These are phyloP conservation scores for Bufo bufo DNA, from an alignment of 2,113 vertebrate genomes.

Conservation along the genomic window DNA sequence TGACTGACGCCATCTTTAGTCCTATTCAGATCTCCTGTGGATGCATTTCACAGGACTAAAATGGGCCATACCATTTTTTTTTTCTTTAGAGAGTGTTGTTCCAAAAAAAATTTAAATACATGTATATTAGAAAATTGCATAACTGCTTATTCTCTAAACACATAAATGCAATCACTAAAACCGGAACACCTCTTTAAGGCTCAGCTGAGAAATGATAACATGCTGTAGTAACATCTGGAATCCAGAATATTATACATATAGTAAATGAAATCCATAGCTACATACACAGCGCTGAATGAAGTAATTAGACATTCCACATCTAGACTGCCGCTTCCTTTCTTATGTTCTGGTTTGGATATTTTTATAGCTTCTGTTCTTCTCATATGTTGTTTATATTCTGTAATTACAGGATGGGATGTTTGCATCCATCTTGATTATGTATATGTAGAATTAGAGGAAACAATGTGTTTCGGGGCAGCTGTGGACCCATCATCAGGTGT, in stretches of 20 bases:
- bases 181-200: no score
- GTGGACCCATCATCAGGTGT: neutral
- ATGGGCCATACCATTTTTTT: no score
- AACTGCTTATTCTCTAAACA: no score
- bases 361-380: conserved; percentile 18
- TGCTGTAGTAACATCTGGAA: conserved; percentile 43
- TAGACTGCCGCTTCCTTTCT: neutral
- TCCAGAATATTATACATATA: conserved; percentile 21
- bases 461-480: neutral
- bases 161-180: no score
- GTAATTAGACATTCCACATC: conserved; percentile 18
- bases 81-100: no score
- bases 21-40: no score
- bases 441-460: neutral
- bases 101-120: no score
- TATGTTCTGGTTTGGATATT: conserved; percentile 1
- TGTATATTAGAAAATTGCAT: no score
- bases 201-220: neutral
- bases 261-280: conserved; percentile 12
- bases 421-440: conserved; percentile 39
- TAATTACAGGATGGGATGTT: conserved; percentile 42
- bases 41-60: no score
- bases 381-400: conserved; percentile 43
- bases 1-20: no score
- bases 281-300: conserved; percentile 1